Conservation (phyloP, 1,140 invertebrate species). For the Aphelenchoides besseyi region DNA sequence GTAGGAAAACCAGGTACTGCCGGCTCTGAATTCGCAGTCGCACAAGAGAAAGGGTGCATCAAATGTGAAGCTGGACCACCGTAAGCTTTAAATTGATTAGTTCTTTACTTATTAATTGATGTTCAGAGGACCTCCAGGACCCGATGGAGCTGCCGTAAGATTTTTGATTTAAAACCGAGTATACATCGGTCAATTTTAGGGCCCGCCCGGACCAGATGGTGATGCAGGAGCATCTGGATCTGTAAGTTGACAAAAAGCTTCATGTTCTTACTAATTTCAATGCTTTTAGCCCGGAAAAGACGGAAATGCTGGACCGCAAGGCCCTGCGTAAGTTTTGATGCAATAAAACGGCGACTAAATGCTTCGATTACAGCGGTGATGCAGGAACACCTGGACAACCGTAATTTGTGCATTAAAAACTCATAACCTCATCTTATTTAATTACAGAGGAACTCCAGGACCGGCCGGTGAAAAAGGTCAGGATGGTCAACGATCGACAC, state of each 20-base stretch:
- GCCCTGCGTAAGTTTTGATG: slow-evolving; percentile 29
- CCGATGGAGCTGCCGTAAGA: slow-evolving; percentile 18
- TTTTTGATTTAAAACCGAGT: not conserved
- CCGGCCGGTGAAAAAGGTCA: slow-evolving; percentile 14
- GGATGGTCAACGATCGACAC: slow-evolving; percentile 23
- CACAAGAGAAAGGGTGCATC: slow-evolving; percentile 17
- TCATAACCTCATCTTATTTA: too few species aligned
- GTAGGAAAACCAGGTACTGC: too few species aligned
- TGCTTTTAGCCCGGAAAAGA: slow-evolving; percentile 34
- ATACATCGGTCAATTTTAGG: not conserved
- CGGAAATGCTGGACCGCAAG: slow-evolving; percentile 29
- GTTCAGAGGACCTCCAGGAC: slow-evolving; percentile 31
- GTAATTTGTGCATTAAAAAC: too few species aligned
- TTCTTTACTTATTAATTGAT: not conserved
- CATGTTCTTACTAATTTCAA: not conserved
- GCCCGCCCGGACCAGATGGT: slow-evolving; percentile 14
- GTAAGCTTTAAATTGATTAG: slow-evolving; percentile 22
- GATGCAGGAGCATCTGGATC: too few species aligned
- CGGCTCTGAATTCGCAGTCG: not conserved
- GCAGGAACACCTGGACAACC: too few species aligned
- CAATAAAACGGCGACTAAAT: too few species aligned
- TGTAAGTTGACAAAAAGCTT: not conserved
- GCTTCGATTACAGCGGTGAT: too few species aligned
- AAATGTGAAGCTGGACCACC: slow-evolving; percentile 38
- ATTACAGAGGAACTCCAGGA: too few species aligned